Percentiles rank a stretch among this genome's conserved stretches.
phyloP scores from a whole-genome alignment of 2,113 vertebrate species.

The Nycticorax nycticorax region DNA sequence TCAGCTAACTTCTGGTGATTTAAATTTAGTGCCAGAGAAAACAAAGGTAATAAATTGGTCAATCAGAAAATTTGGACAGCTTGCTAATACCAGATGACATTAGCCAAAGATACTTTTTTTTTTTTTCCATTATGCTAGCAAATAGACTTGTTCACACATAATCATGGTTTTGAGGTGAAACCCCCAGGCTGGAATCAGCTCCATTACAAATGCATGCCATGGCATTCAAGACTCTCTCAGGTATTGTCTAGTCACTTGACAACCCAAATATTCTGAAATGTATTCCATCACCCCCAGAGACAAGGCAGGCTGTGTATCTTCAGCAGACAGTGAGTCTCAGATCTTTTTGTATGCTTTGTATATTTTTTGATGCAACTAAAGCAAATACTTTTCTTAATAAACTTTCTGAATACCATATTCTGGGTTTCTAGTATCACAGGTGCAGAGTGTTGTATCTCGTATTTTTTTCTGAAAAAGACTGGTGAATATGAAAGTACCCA shows the following conservation, averaged over 20 bases:
- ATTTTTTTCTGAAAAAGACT: not conserved
- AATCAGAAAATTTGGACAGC: not conserved
- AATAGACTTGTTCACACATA: conserved; percentile 8
- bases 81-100: not conserved
- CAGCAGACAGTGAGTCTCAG: not conserved
- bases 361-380: not conserved
- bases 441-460: not conserved
- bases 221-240: not conserved
- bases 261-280: not conserved
- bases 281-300: not conserved
- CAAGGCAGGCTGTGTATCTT: not conserved
- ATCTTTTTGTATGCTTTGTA: not conserved
- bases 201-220: not conserved
- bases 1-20: not conserved
- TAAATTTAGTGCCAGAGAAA: conserved; percentile 11
- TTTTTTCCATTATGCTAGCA: not conserved
- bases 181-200: not conserved
- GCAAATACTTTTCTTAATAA: not conserved
- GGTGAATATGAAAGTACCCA: not conserved
- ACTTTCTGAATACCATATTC: not conserved
- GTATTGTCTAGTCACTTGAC: not conserved
- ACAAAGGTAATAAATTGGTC: not conserved
- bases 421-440: not conserved
- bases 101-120: not conserved
- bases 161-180: not conserved